These are phyloP conservation scores for Malthinus seriepunctatus DNA, from an alignment of 2,888 invertebrate genomes.

Conservation along the genomic window DNA sequence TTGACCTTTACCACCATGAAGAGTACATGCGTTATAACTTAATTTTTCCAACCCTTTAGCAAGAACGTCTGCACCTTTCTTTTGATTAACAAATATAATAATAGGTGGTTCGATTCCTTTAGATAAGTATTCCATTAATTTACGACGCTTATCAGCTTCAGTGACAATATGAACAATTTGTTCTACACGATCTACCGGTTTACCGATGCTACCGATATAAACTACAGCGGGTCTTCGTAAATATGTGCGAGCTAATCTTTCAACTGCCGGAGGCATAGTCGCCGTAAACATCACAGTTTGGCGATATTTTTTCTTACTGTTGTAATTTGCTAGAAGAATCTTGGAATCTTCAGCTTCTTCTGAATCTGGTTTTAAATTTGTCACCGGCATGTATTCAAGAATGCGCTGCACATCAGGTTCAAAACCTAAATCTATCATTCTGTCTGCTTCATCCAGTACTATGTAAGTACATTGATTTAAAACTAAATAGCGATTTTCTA, in stretches of 20 bases:
- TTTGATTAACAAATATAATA: constrained; percentile 99
- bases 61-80: constrained; percentile 98
- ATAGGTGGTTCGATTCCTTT: constrained; percentile 95
- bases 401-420: constrained; percentile 98
- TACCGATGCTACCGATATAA: constrained; percentile 90
- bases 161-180: constrained; percentile 96
- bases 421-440: constrained; percentile 99
- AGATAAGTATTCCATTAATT: constrained; percentile 89
- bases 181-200: constrained; percentile 97
- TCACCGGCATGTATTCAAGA: constrained; percentile 96
- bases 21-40: constrained; percentile 93
- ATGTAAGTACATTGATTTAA: constrained; percentile 98
- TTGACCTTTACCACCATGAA: constrained; percentile 99
- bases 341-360: constrained; percentile 92
- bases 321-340: constrained; percentile 85
- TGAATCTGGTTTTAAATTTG: constrained; percentile 96
- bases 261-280: constrained; percentile 98
- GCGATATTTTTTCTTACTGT: constrained; percentile 93
- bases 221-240: constrained; percentile 95
- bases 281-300: constrained; percentile 99
- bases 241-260: constrained; percentile 92
- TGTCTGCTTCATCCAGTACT: constrained; percentile 94
- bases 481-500: constrained; percentile 97
- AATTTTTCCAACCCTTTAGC: constrained; percentile 97
- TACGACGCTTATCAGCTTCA: constrained; percentile 95